Base-by-base conservation (phyloP, 2,797 vertebrate species). In the Arvicola amphibius region DNA sequence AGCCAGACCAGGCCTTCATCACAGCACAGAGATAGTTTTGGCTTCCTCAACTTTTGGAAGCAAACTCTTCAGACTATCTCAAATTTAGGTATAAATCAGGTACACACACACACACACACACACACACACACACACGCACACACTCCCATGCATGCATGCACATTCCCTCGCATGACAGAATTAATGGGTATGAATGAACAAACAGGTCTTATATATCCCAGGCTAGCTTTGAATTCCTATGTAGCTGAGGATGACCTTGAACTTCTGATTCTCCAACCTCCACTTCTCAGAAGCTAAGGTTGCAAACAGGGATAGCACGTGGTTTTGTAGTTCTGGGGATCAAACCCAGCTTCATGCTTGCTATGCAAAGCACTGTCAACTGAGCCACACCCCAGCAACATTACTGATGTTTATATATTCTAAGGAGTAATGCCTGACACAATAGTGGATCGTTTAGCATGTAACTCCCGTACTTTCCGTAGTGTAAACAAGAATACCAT, bases 41-140 rank as follows among this genome's bases (percentile, higher is more conserved):
- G 78, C 65, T 34, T 81, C 67, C 88, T 94, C 37, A 93, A 17
- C 25, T 92, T 93, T 74, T 46, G n/a, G 81, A 89, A 90, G 29
- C 3, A 46, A 84, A 43, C 34, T 63, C 34, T 77, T 59, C 27
- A 83, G 48, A 85, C 6, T 87, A 10, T 27, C 48, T 96, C 27
- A 96, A 88, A 48, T 46, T 32, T 91, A 16, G 43, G 5, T 11
- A 1, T 14, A 77, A 94, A 79, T 59, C 23, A 94, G 12, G 32
- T 27, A 88, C 43, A 25, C 6, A 59, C 53, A 61, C 80, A 40
- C 14, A 40, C 37, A 83, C 16, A 59, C 53, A 83, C 80, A 19
- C 53, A 40, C 14, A 40, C 27, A 61, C 16, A 87, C 43, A 25
- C 6, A 59, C 53, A 81, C 80, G 17, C 78, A 59, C 13, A 40